These are phyloP conservation scores for Loxodonta africana DNA, from an alignment of 2,113 vertebrate genomes.

Conservation along the genomic window DNA sequence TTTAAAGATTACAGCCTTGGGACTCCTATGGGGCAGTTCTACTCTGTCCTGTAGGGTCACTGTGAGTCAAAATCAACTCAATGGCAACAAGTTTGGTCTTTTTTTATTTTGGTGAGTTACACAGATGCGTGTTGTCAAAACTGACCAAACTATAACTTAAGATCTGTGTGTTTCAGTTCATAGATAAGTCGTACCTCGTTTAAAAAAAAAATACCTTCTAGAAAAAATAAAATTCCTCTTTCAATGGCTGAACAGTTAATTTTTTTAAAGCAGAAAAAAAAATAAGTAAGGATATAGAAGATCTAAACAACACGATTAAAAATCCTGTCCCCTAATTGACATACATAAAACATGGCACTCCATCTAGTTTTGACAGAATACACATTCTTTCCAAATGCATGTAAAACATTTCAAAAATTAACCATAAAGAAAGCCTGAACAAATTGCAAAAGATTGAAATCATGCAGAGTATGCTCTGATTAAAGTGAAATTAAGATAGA, in stretches of 20 bases:
- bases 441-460: constrained; percentile 13
- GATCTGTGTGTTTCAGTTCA: no score
- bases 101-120: no score
- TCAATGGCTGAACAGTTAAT: not conserved
- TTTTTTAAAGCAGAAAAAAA: not conserved
- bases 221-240: not conserved
- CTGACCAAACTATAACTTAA: no score
- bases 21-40: no score
- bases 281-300: not conserved
- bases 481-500: not conserved
- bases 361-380: not conserved
- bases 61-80: no score
- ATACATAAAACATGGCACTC: not conserved
- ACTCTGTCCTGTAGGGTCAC: no score
- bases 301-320: no score
- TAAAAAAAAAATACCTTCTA: no score
- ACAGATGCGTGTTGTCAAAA: no score
- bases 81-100: no score
- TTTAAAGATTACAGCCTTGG: no score
- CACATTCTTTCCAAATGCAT: not conserved
- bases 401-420: not conserved
- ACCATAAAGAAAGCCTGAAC: constrained; percentile 10
- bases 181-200: no score
- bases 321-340: not conserved
- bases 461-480: not conserved